Base-by-base conservation (phyloP, 2,113 vertebrate genomes). In the Heteronetta atricapilla region DNA sequence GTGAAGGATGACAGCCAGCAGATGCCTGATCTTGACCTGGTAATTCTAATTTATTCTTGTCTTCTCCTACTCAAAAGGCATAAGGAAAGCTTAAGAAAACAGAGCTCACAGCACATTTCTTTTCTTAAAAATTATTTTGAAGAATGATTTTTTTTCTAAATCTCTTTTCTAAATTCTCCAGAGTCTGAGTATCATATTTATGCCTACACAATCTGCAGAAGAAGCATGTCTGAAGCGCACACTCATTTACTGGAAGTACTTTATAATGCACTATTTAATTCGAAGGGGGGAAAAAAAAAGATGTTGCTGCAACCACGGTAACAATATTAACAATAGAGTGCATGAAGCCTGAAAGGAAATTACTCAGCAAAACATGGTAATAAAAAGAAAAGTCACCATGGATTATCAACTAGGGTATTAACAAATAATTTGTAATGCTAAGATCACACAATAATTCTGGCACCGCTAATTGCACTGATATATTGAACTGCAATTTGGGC, bases 11-110 rank as follows among this genome's bases (percentile, higher is more conserved):
- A 89, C 55, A 91, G 75, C 50, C 70, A 90, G 74, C 81, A 96
- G 92, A 94, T 92, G 77, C 62, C 48, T 82, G 74, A 73, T 92
- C 67, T 82, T 95, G 63, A 68, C 77, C 6, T 8, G 62, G 69
- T 90, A 79, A 84, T 85, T 96, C 70, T 79, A 90, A 95, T 96
- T 95, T 96, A 93, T 94, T 94, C 55, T 73, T 93, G 48, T 90
- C 82, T 90, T 75, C n/a, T 25, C 10, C n/a, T 69, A 72, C 23
- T 76, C 73, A 73, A 75, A 94, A 82, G 26, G 8, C 22, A 23
- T 66, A 36, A 44, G 9, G 17, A 25, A 76, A 94, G 33, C 62
- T 33, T 73, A 75, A 68, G 92, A 78, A 90, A 76, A 13, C 68
- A 52, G 8, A 92, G n/a, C 11, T 70, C 8, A 55, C 5, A 84